Evolutionary conservation across 2,113 vertebrate species (phyloP).

Genomic region (Hyperoodon ampullatus): DNA sequence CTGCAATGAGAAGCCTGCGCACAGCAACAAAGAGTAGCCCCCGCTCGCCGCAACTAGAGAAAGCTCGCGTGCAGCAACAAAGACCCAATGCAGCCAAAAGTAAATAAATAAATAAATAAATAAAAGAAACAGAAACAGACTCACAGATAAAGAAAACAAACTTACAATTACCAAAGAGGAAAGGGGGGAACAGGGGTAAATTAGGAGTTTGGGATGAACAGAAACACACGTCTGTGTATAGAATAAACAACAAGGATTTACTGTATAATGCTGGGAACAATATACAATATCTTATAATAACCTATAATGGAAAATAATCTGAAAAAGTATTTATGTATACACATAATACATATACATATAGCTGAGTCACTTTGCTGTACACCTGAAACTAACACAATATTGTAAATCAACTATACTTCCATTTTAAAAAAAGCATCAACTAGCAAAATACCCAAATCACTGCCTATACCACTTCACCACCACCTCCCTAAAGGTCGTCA

Average conservation of each 20-base stretch:
- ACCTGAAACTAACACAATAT: neutral
- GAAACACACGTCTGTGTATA: neutral
- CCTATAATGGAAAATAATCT: neutral
- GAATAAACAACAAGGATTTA: neutral
- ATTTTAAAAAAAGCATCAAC: neutral
- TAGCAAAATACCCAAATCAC: neutral
- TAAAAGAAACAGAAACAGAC: neutral
- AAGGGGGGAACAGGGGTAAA: neutral
- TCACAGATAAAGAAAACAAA: neutral
- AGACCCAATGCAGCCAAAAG: no score
- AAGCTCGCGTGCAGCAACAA: no score
- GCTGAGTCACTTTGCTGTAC: neutral
- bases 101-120: no score
- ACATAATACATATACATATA: neutral
- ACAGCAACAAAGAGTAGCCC: no score
- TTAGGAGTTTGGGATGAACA: neutral
- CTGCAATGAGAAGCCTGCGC: no score
- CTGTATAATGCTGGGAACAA: neutral
- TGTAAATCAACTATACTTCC: neutral
- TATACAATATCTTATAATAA: neutral
- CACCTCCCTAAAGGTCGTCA: neutral
- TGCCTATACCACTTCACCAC: neutral
- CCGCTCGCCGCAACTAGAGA: no score
- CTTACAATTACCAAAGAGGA: neutral
- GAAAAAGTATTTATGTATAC: neutral